Evolutionary conservation across 1,140 invertebrate genomes (phyloP).

Genomic region (Pomacea maculata): DNA sequence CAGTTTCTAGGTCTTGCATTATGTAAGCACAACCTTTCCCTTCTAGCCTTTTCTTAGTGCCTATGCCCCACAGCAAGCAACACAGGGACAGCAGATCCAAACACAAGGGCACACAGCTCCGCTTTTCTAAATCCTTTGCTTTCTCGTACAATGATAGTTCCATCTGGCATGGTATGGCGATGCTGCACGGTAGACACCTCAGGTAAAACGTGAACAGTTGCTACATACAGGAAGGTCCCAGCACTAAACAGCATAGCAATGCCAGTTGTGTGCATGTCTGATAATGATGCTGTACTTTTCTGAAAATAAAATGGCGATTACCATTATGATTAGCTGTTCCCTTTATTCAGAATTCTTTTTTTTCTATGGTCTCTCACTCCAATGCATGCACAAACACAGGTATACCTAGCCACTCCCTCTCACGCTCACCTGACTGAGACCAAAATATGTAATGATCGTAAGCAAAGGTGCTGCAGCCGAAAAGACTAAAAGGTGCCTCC

Average conservation of each 20-base stretch:
- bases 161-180: conserved; percentile 61
- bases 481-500: conserved; percentile 92
- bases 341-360: conserved; percentile 9
- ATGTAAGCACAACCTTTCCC: neutral
- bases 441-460: conserved; percentile 92
- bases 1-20: too few relatives aligned
- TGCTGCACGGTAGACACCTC: conserved; percentile 74
- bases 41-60: conserved; percentile 68
- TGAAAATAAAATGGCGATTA: conserved; percentile 53
- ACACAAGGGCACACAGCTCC: conserved; percentile 84
- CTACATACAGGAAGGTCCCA: conserved; percentile 98
- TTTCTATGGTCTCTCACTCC: neutral
- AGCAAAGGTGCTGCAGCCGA: conserved; percentile 90
- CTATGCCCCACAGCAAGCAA: conserved; percentile 91
- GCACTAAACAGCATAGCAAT: conserved; percentile 98
- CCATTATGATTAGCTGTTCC: neutral
- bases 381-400: neutral
- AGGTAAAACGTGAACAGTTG: conserved; percentile 97
- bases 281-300: conserved; percentile 69
- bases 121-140: conserved; percentile 74
- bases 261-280: conserved; percentile 89
- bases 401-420: neutral
- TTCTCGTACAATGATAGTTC: conserved; percentile 66
- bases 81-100: conserved; percentile 86
- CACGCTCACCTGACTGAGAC: conserved; percentile 80